Evolutionary conservation across 2,797 vertebrate genomes (phyloP), one percentile per base, ranked within the genome.

Genomic region (Echeneis naucrates): DNA sequence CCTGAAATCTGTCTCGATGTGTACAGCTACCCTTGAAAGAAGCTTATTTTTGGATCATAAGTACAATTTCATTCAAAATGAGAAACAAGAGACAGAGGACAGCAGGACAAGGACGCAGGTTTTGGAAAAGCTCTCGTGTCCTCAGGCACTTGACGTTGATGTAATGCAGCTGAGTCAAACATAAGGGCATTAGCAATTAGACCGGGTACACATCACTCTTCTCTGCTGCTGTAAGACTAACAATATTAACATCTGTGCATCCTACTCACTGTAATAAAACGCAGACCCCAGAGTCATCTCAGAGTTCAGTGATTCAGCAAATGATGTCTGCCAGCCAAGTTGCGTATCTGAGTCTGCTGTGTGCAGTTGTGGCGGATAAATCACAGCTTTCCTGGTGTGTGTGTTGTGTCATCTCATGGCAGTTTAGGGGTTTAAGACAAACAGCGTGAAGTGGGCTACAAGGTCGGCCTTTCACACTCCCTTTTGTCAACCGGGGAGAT

Each of bases 381-480:
- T 91, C 83, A 84, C 85, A 82, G 81, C 80, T 86, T 81, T 78
- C 75, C 68, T 56, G 52, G 70, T 78, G 77, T 83, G 82, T 87
- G 81, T 71, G 66, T 78, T 73, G 79, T 80, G 82, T 88, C 83
- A 86, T 77, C 78, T 63, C 45, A 26, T 11, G 3, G 72, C 69
- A 76, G 76, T 92, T 92, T 90, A 89, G 56, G 67, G 75, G 71
- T 71, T 87, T 77, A 77, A 73, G 80, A 86, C 88, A 94, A 92
- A 94, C 87, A 92, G 68, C 66, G 69, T 93, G 86, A 92, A 94
- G 92, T 90, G 89, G 89, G 61, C 81, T 62, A 93, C 92, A 89
- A 89, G 89, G 91, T 90, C 71, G 62, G 68, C 54, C 78, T 80
- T 72, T 83, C 84, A 72, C 74, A 55, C 61, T 24, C 60, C 68